Percentiles rank a stretch among this genome's conserved stretches.
These are phyloP conservation scores for Bombylius discolor DNA, from an alignment of 2,888 invertebrate species.

Conservation along the genomic window DNA sequence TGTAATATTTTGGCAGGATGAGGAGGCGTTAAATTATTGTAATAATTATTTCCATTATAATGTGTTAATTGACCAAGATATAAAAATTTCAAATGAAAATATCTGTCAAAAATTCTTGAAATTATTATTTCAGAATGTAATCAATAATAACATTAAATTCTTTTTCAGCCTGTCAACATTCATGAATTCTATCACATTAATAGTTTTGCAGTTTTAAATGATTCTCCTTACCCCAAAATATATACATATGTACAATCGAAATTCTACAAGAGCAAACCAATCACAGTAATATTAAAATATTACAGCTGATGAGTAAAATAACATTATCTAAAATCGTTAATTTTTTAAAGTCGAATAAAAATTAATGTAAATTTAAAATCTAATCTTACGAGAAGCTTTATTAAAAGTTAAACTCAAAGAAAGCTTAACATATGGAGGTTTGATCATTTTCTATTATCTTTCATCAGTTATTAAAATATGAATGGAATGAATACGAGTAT, in stretches of 20 bases:
- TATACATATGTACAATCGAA: conserved; percentile 10
- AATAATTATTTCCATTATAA: conserved; percentile 34
- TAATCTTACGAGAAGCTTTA: too few relatives aligned
- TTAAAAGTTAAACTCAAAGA: too few relatives aligned
- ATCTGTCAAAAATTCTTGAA: conserved; percentile 35
- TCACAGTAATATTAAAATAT: too few relatives aligned
- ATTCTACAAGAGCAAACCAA: conserved; percentile 24
- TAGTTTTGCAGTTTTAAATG: conserved; percentile 22
- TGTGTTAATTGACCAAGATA: conserved; percentile 33
- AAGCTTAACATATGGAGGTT: too few relatives aligned
- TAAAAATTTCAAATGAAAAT: conserved; percentile 37
- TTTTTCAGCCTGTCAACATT: conserved; percentile 34
- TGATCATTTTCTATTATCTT: too few relatives aligned
- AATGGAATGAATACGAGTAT: too few relatives aligned
- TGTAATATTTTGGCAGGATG: conserved; percentile 35
- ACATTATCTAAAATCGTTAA: too few relatives aligned
- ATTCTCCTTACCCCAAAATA: not conserved
- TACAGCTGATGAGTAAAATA: too few relatives aligned
- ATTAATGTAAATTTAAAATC: too few relatives aligned
- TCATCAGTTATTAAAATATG: too few relatives aligned
- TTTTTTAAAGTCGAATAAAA: too few relatives aligned
- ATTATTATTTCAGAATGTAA: conserved; percentile 26
- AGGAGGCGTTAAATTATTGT: conserved; percentile 35
- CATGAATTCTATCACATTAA: conserved; percentile 36
- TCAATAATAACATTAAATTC: conserved; percentile 34